Evolutionary conservation across 1,140 invertebrate species (phyloP), one percentile per base, ranked within the genome.

Genomic region (Drosophila cardini): DNA sequence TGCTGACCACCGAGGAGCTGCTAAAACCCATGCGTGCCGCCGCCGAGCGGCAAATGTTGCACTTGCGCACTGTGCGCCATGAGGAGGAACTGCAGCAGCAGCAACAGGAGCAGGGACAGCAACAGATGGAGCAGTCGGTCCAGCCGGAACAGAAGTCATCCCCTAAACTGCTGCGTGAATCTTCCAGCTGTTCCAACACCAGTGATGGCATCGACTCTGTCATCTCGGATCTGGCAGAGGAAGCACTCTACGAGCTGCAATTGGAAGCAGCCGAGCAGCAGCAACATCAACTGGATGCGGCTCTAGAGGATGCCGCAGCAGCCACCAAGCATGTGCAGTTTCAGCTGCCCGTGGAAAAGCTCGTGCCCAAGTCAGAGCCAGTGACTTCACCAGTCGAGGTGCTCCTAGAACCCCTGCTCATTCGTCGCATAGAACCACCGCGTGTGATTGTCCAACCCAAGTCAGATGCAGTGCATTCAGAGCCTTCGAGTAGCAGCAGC

Each of bases 121-220:
- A 26, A 18, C 46, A 36, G 15, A 1, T 3, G 13, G 48, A 50
- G 21, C 21, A 26, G 2, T 26, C 21, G 5, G 21, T 36, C 9
- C 53, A 46, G n/a, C 40, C 46, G 10, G 16, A 61, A 4, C 45
- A 67, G 26, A 9, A 45, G 21, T 1, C 8, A 15, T 40, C 64
- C 4, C 34, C 48, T 0, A 13, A 34, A 11, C 57, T 87, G 4
- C 60, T 80, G 7, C 72, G 91, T 2, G 83, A 90, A 21, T 57
- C 67, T 2, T 91, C 91, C 7, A 80, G 52, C 9, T 90, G 83
- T 34, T 92, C 91, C 8, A 91, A 92, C 43, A 92, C 89, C 5
- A 92, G 91, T 45, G 83, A 90, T 55, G 91, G 82, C 52, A 90
- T 92, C 8, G 91, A 92, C 18, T 92, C 91, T 0, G 91, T 91